A percentile compares a stretch with the other conserved stretches of the same genome.
phyloP scores from a whole-genome alignment of 2,113 vertebrate species.

The Corydoras sp. region DNA sequence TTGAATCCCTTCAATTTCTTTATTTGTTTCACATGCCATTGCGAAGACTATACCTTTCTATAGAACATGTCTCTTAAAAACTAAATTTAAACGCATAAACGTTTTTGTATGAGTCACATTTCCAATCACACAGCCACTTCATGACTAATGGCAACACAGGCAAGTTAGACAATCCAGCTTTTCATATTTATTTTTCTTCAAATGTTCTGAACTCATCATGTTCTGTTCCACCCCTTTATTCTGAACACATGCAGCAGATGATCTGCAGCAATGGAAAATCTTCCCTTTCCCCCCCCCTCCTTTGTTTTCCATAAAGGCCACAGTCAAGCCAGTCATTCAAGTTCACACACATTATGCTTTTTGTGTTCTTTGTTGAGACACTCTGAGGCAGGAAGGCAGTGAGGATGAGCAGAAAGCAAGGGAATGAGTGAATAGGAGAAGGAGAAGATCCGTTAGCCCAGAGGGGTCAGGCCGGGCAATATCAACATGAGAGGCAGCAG shows the following conservation, averaged over 20 bases:
- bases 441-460: conserved; percentile 37
- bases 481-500: conserved; percentile 48
- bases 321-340: background rate
- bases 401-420: conserved; percentile 10
- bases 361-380: background rate
- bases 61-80: too few relatives aligned
- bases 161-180: too few relatives aligned
- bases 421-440: background rate
- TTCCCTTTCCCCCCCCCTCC: background rate
- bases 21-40: too few relatives aligned
- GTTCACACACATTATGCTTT: conserved; percentile 2
- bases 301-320: conserved; percentile 8
- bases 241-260: conserved; percentile 1
- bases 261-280: conserved; percentile 2
- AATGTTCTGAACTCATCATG: background rate
- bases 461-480: conserved; percentile 41
- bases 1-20: too few relatives aligned
- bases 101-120: too few relatives aligned
- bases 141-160: too few relatives aligned
- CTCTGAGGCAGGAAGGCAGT: background rate
- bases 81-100: too few relatives aligned
- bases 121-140: too few relatives aligned
- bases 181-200: background rate
- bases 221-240: background rate
- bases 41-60: too few relatives aligned